Evolutionary conservation across 2,113 vertebrate genomes (phyloP), one percentile per base, ranked within the genome.

Genomic region (Penelope pileata): DNA sequence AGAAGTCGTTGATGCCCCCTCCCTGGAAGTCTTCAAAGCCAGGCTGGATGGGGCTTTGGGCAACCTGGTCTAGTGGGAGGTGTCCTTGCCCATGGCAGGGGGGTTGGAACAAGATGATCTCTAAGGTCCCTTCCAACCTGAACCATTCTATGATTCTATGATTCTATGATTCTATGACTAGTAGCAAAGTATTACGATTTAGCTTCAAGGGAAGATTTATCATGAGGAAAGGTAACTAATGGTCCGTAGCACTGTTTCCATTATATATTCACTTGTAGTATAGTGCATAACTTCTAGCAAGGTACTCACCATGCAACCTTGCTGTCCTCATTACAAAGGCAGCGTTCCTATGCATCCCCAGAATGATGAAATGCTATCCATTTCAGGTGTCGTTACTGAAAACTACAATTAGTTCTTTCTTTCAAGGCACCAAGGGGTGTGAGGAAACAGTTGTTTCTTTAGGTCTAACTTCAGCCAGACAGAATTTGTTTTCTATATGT

Each of bases 171-270:
- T n/a, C n/a, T n/a, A n/a, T n/a, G n/a, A 69, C 27, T 36, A 5
- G 16, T 18, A 86, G 11, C 4, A 40, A 86, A 69, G 7, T 30
- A 21, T 17, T 16, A 62, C 1, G 10, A 74, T 86, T 77, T 73
- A 54, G 0, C 6, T 74, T 80, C 36, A 40, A 51, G 19, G 26
- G 12, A 30, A 90, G 38, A 43, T 83, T 72, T 90, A n/a, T 54
- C 11, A 29, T 21, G 11, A 79, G 15, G 8, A 11, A 23, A 90
- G 58, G 2, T 68, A 67, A 72, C 8, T 40, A 78, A 32, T 70
- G 22, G 2, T 16, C 77, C 0, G 0, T 51, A 88, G 53, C 26
- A 43, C 4, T 11, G 64, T n/a, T 69, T 21, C 23, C 11, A 62
- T 34, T 58, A 48, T 30, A 64, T 69, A 80, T 73, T 90, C n/a